Evolutionary conservation across 2,113 vertebrate species (phyloP).

Genomic region (Tyrannus savana): DNA sequence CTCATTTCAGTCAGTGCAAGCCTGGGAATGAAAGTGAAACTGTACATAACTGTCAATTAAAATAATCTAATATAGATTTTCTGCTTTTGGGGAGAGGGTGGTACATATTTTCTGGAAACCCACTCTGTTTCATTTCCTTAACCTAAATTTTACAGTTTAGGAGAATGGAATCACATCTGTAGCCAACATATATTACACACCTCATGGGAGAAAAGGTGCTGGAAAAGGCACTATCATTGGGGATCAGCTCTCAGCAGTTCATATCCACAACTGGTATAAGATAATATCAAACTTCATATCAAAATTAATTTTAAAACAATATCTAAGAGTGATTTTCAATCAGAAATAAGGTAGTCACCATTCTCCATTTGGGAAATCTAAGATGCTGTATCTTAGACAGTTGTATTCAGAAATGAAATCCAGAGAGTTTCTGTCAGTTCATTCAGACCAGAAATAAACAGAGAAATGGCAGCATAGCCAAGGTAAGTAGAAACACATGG

Average conservation of each 20-base stretch:
- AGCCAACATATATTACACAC: background rate
- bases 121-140: background rate
- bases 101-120: background rate
- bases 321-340: background rate
- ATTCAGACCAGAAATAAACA: background rate
- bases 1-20: background rate
- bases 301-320: background rate
- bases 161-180: background rate
- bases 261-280: background rate
- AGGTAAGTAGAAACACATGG: conserved; percentile 41
- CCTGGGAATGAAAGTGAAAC: background rate
- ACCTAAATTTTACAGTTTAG: background rate
- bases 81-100: background rate
- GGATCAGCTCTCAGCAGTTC: background rate
- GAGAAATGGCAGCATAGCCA: background rate
- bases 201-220: background rate
- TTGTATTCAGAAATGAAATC: background rate
- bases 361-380: background rate
- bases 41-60: background rate
- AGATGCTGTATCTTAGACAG: background rate
- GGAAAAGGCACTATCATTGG: background rate
- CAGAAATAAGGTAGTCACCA: background rate
- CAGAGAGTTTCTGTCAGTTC: background rate
- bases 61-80: conserved; percentile 28
- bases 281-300: background rate